A percentile compares a stretch with the other conserved stretches of the same genome.
Evolutionary conservation across 2,888 invertebrate species (phyloP).

Genomic region (Lasius fuliginosus): DNA sequence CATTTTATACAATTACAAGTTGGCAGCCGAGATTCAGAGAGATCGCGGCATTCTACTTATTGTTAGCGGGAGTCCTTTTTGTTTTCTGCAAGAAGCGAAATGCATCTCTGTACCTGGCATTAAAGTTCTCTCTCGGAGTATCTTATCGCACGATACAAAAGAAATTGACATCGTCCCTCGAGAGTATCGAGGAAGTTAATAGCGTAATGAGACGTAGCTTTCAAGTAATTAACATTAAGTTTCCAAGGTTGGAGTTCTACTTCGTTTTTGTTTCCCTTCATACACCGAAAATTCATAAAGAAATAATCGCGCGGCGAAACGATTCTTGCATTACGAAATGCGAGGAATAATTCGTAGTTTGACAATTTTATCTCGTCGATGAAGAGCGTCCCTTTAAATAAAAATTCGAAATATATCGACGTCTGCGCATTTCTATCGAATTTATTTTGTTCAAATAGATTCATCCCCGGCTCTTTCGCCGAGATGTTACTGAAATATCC

Average conservation of each 20-base stretch:
- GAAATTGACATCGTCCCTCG: not conserved
- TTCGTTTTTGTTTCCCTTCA: not conserved
- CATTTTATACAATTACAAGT: conserved; percentile 17
- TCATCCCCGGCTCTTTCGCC: conserved; percentile 6
- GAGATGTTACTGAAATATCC: conserved; percentile 35
- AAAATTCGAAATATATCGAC: not conserved
- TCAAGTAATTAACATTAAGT: conserved; percentile 33
- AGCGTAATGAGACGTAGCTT: conserved; percentile 14
- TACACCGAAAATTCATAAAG: not conserved
- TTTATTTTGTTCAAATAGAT: conserved; percentile 33
- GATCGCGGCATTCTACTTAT: conserved; percentile 27
- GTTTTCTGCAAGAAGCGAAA: conserved; percentile 33
- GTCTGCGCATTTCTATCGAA: not conserved
- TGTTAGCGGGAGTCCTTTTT: conserved; percentile 14
- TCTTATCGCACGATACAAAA: conserved; percentile 15
- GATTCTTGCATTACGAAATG: not conserved
- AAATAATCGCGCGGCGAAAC: not conserved
- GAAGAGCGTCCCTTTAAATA: not conserved
- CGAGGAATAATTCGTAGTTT: not conserved
- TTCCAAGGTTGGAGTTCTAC: not conserved
- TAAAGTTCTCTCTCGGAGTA: conserved; percentile 37
- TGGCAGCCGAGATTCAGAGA: conserved; percentile 34
- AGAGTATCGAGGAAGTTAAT: conserved; percentile 14
- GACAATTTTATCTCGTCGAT: not conserved
- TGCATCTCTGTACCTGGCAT: conserved; percentile 49